Evolutionary conservation across 2,888 invertebrate genomes (phyloP).

Genomic region (Eumacrocentrus americanus): DNA sequence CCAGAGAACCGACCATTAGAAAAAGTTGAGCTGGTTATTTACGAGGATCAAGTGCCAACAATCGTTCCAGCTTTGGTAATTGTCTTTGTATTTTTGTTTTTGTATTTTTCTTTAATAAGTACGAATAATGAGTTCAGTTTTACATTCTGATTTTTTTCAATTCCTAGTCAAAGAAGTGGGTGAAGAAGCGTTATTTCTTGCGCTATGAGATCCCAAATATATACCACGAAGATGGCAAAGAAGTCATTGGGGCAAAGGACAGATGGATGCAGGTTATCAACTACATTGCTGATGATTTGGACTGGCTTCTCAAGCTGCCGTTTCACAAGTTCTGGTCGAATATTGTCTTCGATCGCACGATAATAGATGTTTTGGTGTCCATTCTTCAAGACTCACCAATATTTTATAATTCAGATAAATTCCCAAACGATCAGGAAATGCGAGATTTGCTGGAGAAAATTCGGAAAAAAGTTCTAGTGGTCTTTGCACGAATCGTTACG

Average conservation of each 20-base stretch:
- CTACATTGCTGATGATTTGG: constrained; percentile 70
- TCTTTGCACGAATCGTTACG: constrained; percentile 79
- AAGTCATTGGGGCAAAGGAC: constrained; percentile 67
- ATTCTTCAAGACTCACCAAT: constrained; percentile 79
- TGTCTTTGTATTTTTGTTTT: too few relatives aligned
- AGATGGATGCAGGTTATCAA: constrained; percentile 72
- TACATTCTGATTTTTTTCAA: constrained; percentile 11
- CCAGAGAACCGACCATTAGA: constrained; percentile 54
- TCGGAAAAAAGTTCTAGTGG: constrained; percentile 68
- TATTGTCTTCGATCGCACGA: constrained; percentile 69
- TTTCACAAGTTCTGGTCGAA: constrained; percentile 80
- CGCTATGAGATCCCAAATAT: constrained; percentile 67
- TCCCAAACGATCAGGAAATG: constrained; percentile 61
- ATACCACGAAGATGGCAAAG: constrained; percentile 59
- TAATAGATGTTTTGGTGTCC: constrained; percentile 71
- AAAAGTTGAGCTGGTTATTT: constrained; percentile 59
- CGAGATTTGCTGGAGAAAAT: constrained; percentile 68
- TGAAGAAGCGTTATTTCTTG: constrained; percentile 65
- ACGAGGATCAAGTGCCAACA: constrained; percentile 65
- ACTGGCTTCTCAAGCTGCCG: constrained; percentile 71
- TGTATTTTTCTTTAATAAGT: not conserved
- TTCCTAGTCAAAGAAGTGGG: constrained; percentile 67
- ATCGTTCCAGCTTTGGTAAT: constrained; percentile 71
- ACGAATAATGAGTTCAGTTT: too few relatives aligned
- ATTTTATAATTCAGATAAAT: constrained; percentile 65